phyloP scores from a whole-genome alignment of 35 echinoderm and acorn worm species.

The Amphiura filiformis region DNA sequence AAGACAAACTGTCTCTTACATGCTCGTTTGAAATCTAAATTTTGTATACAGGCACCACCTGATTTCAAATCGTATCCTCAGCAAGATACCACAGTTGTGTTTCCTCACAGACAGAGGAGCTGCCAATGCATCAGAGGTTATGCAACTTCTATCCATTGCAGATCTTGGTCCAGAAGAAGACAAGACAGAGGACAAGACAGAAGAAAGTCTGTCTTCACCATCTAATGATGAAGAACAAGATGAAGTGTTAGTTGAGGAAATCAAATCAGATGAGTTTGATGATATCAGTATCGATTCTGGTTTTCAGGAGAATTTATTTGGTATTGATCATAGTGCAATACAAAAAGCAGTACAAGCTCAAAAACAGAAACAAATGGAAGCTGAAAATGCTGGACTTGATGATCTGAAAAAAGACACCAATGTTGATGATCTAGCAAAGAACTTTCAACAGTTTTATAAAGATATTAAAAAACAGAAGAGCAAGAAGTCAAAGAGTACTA shows the following conservation, averaged over 20 bases:
- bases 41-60: constrained; percentile 38
- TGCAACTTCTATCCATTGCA: constrained; percentile 54
- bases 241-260: neutral
- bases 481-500: constrained; percentile 16
- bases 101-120: constrained; percentile 73
- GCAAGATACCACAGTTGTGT: constrained; percentile 57
- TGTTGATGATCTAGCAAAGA: constrained; percentile 1
- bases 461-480: constrained; percentile 38
- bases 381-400: neutral
- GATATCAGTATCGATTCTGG: neutral
- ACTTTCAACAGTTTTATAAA: constrained; percentile 23
- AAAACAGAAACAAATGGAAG: neutral
- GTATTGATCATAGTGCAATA: constrained; percentile 43
- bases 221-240: neutral
- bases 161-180: constrained; percentile 64
- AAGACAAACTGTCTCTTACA: too few species aligned
- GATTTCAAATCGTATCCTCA: constrained; percentile 53
- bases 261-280: neutral
- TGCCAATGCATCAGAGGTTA: constrained; percentile 65
- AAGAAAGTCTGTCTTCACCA: neutral
- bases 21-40: too few species aligned
- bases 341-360: neutral
- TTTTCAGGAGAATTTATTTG: constrained; percentile 29
- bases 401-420: neutral
- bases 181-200: constrained; percentile 15